These are phyloP conservation scores for Notothenia coriiceps DNA, from an alignment of 2,113 vertebrate species.

Conservation along the genomic window DNA sequence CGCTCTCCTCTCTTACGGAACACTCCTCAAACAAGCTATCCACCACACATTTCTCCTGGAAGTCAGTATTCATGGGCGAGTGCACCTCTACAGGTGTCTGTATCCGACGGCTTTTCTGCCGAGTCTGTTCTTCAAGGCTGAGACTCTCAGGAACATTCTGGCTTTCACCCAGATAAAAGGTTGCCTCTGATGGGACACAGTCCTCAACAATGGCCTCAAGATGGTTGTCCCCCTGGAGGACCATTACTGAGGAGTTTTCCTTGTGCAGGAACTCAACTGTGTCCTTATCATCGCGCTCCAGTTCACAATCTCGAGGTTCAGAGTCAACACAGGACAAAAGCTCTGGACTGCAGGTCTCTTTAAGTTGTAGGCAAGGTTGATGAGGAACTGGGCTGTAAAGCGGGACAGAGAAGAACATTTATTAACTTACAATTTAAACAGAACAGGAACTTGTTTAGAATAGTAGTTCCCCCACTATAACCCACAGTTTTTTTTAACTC, in stretches of 20 bases:
- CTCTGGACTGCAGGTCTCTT: constrained; percentile 6
- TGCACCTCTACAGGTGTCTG: constrained; percentile 72
- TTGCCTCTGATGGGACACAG: not conserved
- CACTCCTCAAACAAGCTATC: not conserved
- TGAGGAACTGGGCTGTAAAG: constrained; percentile 78
- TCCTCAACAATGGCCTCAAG: constrained; percentile 53
- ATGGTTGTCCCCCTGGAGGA: constrained; percentile 39
- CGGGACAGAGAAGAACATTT: not conserved
- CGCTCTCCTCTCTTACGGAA: not conserved
- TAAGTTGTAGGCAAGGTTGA: constrained; percentile 54
- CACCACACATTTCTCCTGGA: constrained; percentile 2
- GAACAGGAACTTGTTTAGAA: not conserved
- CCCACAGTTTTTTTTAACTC: no score
- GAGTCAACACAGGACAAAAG: not conserved
- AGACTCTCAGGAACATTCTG: not conserved
- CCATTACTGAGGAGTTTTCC: constrained; percentile 26
- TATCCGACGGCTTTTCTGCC: constrained; percentile 38
- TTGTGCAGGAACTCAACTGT: not conserved
- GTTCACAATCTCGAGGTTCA: constrained; percentile 24
- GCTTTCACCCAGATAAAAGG: constrained; percentile 59
- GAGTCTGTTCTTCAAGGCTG: not conserved
- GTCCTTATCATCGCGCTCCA: constrained; percentile 5
- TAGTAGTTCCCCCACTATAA: not conserved
- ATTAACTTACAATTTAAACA: not conserved
- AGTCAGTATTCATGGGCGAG: constrained; percentile 25